Evolutionary conservation across 2,113 vertebrate genomes (phyloP).

Genomic region (Menura novaehollandiae): DNA sequence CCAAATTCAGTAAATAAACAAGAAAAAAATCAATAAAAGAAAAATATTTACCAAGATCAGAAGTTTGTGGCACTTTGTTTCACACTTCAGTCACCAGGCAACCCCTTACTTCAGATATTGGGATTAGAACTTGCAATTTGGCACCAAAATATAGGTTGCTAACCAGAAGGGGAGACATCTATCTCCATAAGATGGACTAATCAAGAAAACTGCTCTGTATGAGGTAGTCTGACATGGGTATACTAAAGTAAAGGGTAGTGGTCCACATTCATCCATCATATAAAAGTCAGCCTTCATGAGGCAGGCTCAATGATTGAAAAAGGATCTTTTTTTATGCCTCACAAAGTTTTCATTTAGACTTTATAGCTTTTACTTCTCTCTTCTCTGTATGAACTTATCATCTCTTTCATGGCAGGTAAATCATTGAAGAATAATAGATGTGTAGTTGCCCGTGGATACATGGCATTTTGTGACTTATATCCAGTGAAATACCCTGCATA

Average conservation of each 20-base stretch:
- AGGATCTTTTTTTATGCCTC: neutral
- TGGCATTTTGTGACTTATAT: neutral
- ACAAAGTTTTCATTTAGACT: slow-evolving; percentile 26
- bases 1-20: neutral
- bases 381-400: neutral
- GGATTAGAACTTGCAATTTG: neutral
- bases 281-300: slow-evolving; percentile 36
- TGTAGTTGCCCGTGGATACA: neutral
- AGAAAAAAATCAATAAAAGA: neutral
- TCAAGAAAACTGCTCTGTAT: neutral
- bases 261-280: neutral
- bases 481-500: neutral
- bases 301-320: neutral
- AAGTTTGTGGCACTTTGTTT: slow-evolving; percentile 11
- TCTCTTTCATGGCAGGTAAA: slow-evolving; percentile 21
- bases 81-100: neutral
- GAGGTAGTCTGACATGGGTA: neutral
- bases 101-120: neutral
- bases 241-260: slow-evolving; percentile 27
- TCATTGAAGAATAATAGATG: neutral
- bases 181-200: neutral
- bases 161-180: neutral
- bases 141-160: neutral
- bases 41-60: neutral
- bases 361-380: slow-evolving; percentile 23